Evolutionary conservation across 2,113 vertebrate genomes (phyloP).

Genomic region (Mormyrus lacerda): DNA sequence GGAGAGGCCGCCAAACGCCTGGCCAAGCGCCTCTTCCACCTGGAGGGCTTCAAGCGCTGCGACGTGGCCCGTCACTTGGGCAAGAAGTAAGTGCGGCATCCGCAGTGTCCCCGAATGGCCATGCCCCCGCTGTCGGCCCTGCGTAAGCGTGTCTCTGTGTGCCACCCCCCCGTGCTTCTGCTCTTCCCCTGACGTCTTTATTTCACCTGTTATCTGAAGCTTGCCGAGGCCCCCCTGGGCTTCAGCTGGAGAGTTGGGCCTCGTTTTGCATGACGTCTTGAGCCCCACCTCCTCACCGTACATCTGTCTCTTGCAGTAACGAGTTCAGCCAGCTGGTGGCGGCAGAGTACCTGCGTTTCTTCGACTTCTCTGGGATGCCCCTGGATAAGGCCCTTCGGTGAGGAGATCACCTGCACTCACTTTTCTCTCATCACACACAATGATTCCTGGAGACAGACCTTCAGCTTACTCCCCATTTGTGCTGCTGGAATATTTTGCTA

Average conservation of each 20-base stretch:
- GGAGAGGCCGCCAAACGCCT: constrained; percentile 77
- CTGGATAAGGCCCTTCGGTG: constrained; percentile 69
- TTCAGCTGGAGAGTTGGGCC: not conserved
- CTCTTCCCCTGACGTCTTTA: not conserved
- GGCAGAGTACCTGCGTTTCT: constrained; percentile 69
- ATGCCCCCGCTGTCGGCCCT: not conserved
- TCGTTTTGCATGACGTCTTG: not conserved
- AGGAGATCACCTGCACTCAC: constrained; percentile 11
- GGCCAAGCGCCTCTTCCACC: constrained; percentile 86
- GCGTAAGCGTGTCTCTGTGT: not conserved
- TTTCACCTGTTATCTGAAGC: not conserved
- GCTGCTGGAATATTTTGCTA: not conserved
- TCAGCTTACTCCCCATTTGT: not conserved
- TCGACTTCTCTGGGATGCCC: constrained; percentile 63
- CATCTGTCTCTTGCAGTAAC: constrained; percentile 51
- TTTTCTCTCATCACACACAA: not conserved
- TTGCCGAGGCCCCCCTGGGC: not conserved
- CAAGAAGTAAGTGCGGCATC: constrained; percentile 74
- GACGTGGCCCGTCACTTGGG: constrained; percentile 91
- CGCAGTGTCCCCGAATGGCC: not conserved
- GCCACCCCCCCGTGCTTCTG: not conserved
- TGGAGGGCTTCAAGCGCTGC: constrained; percentile 91
- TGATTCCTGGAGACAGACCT: not conserved
- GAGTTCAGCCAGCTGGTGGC: constrained; percentile 73
- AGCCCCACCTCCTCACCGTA: not conserved